Conservation (phyloP, 53 echinoderm and acorn worm genomes). For the Actinopyga echinites region DNA sequence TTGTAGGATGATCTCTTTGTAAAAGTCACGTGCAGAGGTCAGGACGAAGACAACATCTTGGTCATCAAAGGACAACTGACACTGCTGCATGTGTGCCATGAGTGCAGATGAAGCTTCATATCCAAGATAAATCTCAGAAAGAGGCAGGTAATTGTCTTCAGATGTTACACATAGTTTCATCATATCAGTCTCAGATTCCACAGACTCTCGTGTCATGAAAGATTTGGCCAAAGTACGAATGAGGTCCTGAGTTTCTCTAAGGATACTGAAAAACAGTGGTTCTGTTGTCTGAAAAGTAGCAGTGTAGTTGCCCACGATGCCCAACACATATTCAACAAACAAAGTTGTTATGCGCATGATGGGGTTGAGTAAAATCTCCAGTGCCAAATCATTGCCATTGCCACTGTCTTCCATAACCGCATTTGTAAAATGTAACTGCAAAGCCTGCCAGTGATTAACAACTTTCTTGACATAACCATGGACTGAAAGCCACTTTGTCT, state of each 20-base stretch:
- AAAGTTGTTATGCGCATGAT: constrained; percentile 1
- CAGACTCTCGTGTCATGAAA: constrained; percentile 21
- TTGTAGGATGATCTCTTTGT: constrained; percentile 12
- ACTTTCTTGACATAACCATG: background rate
- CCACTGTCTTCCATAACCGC: constrained; percentile 2
- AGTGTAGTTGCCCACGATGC: background rate
- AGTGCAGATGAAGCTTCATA: constrained; percentile 16
- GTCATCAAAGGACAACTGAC: constrained; percentile 9
- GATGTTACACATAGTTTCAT: background rate
- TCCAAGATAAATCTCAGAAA: constrained; percentile 6
- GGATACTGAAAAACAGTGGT: background rate
- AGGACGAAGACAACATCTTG: constrained; percentile 9
- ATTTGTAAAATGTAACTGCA: constrained; percentile 21
- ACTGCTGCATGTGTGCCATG: background rate
- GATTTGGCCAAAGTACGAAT: constrained; percentile 8
- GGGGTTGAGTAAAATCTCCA: constrained; percentile 2
- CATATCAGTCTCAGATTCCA: background rate
- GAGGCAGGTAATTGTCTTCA: background rate
- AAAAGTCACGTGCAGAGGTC: constrained; percentile 7
- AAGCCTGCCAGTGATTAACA: background rate
- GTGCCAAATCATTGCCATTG: constrained; percentile 2
- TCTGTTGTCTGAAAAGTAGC: background rate
- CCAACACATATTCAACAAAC: constrained; percentile 17
- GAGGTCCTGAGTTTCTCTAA: background rate
- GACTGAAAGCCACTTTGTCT: constrained; percentile 15